Evolutionary conservation across 1,140 invertebrate genomes (phyloP).

Genomic region (Dinoponera quadriceps): DNA sequence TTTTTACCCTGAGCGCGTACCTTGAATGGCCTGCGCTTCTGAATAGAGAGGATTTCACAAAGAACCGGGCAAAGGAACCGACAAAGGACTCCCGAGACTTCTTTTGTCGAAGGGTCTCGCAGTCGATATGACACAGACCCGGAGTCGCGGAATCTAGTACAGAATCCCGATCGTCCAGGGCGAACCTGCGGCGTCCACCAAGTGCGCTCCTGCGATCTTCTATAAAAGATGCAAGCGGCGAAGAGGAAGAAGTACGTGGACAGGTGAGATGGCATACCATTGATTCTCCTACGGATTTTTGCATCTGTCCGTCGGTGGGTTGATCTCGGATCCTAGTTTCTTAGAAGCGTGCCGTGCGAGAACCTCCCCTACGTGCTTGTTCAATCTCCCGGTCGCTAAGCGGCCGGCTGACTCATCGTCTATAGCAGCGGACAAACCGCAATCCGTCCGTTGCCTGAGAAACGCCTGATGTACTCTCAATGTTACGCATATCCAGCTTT

Average conservation of each 20-base stretch:
- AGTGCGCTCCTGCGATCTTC: conserved; percentile 61
- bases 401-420: not conserved
- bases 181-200: conserved; percentile 55
- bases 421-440: conserved; percentile 47
- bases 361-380: conserved; percentile 43
- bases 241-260: conserved; percentile 79
- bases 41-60: conserved; percentile 82
- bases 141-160: conserved; percentile 64
- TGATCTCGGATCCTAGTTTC: conserved; percentile 79
- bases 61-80: conserved; percentile 81
- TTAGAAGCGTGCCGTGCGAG: conserved; percentile 73
- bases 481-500: not conserved
- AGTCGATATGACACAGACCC: conserved; percentile 81
- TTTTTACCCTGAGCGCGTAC: conserved; percentile 68
- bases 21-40: conserved; percentile 80
- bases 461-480: not conserved
- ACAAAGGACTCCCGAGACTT: conserved; percentile 79
- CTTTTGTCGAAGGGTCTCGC: conserved; percentile 78
- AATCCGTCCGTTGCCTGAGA: conserved; percentile 5
- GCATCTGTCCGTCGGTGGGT: conserved; percentile 84
- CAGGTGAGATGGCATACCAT: conserved; percentile 80
- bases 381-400: conserved; percentile 19
- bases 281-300: conserved; percentile 82
- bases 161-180: conserved; percentile 6
- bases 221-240: conserved; percentile 40